These are phyloP conservation scores for Junonia oenone DNA, from an alignment of 2,888 invertebrate genomes.

Conservation along the genomic window DNA sequence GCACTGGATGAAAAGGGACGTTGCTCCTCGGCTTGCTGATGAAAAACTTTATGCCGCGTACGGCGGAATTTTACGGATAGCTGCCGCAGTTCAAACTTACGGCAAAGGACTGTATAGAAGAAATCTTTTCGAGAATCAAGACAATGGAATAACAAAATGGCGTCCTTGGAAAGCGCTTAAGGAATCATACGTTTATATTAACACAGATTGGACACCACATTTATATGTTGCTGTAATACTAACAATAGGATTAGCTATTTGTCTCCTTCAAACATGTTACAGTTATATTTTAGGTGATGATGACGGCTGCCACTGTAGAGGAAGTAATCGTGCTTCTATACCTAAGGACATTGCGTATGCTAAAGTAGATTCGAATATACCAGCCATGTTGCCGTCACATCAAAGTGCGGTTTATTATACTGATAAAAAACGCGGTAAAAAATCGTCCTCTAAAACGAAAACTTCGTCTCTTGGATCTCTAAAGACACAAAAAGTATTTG, in stretches of 20 bases:
- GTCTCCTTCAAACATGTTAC: conserved; percentile 53
- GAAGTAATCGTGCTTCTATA: conserved; percentile 14
- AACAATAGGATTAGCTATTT: conserved; percentile 46
- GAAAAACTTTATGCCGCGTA: conserved; percentile 63
- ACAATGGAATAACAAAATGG: conserved; percentile 41
- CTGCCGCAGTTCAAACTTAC: conserved; percentile 64
- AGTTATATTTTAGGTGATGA: conserved; percentile 47
- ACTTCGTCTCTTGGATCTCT: conserved; percentile 44
- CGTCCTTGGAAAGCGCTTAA: conserved; percentile 50
- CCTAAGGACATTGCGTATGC: conserved; percentile 40
- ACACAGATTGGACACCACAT: conserved; percentile 53
- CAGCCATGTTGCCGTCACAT: conserved; percentile 42
- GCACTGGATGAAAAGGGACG: conserved; percentile 69
- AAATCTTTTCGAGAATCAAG: conserved; percentile 48
- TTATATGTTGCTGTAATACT: conserved; percentile 49
- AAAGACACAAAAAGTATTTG: conserved; percentile 55
- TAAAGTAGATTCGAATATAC: conserved; percentile 45
- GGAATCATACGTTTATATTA: conserved; percentile 44
- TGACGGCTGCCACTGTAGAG: conserved; percentile 43
- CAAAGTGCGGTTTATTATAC: conserved; percentile 40
- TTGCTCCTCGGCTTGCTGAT: conserved; percentile 60
- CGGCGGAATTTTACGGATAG: conserved; percentile 62
- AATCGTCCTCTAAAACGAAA: conserved; percentile 36
- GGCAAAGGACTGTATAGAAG: conserved; percentile 58
- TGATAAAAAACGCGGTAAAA: conserved; percentile 35